Conservation (phyloP, 2,113 vertebrate species). For the Psittacula cyanocephala region DNA sequence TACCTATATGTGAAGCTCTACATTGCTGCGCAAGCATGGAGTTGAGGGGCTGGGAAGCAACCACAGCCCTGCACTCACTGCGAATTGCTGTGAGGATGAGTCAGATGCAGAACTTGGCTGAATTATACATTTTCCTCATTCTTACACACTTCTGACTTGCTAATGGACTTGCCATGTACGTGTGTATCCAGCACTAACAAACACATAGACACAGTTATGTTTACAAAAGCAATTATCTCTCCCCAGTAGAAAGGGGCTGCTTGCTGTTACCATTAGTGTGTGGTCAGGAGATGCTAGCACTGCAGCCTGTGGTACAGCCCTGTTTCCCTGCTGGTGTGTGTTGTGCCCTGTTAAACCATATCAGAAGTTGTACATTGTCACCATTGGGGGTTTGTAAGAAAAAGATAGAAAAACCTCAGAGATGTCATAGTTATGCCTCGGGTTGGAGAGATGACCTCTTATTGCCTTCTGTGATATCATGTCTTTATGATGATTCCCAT, state of each 20-base stretch:
- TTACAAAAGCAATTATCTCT: background rate
- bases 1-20: background rate
- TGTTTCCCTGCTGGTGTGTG: fast-evolving
- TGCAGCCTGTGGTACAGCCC: background rate
- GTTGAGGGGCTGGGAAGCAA: background rate
- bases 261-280: fast-evolving
- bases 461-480: background rate
- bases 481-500: background rate
- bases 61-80: background rate
- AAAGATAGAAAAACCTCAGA: background rate
- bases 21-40: fast-evolving
- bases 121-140: background rate
- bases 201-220: fast-evolving
- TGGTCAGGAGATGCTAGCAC: background rate
- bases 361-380: background rate
- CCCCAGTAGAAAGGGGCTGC: background rate
- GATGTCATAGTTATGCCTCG: background rate
- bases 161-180: background rate
- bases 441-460: background rate
- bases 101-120: background rate
- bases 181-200: background rate
- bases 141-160: background rate
- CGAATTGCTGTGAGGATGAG: background rate
- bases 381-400: background rate
- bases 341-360: background rate